Evolutionary conservation across 2,113 vertebrate genomes (phyloP), one percentile per base, ranked within the genome.

Genomic region (Nothoprocta perdicaria): DNA sequence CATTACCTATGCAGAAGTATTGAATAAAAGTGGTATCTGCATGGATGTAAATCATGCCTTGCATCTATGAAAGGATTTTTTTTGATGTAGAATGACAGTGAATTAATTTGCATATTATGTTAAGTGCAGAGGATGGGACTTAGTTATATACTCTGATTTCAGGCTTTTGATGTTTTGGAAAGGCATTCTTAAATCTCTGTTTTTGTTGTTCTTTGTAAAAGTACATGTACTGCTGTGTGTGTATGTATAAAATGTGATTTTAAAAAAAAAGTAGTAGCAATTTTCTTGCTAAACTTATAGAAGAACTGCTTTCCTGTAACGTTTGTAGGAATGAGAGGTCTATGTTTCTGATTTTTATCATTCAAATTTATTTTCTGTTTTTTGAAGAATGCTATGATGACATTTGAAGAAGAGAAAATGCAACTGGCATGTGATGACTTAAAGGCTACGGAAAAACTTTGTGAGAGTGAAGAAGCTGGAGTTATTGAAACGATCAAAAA

Each of bases 401-500:
- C 99, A 2, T 99, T 99, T 96, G 99, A 99, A 96, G 99, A 99
- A 95, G 99, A 99, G 96, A 99, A 99, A 95, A 99, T 99, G 99
- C 99, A 99, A 78, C 94, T 98, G 94, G 99, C 99, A 3, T 99
- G 99, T 69, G 99, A 99, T 52, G 99, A 99, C 93, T 97, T 99
- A 95, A 99, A 98, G 95, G 98, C 98, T 33, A 99, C 99, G 1
- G 99, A 99, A 95, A 99, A 99, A 73, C 98, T 99, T 74, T 99
- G 99, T 92, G 99, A 99, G 96, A 99, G 98, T 66, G 99, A 99
- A 95, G 99, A 99, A 89, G 97, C 98, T 52, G 99, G 99, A 61
- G 99, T 99, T 67, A 99, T 99, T 66, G 99, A 99, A 98, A 99
- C 99, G 62, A 99, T 99, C 95, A 99, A 98, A 93, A 99, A 99